Evolutionary conservation across 2,888 invertebrate species (phyloP), one percentile per base, ranked within the genome.

Genomic region (Caprella mutica): DNA sequence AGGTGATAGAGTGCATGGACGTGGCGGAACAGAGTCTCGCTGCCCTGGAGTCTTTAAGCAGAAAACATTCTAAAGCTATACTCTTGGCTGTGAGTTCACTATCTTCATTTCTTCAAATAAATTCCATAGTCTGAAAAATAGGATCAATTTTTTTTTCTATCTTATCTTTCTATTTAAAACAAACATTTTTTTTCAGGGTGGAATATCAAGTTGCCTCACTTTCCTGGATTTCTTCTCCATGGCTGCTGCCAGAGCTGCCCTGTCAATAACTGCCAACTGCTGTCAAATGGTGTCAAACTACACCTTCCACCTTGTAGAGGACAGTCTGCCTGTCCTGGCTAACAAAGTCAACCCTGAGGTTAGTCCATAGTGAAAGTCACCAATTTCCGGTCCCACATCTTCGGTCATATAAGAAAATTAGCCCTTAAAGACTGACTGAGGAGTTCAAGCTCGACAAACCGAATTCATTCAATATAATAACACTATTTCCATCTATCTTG

Each of bases 1-100:
- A 96, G 76, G 88, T 91, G 24, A 98, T 97, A 69, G 96, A 96
- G 68, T 98, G 97, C 73, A 97, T 98, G 91, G 98, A 98, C 75
- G 97, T 98, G 21, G 98, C 98, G 3, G 98, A 98, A 73, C 97
- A 98, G 76, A 90, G 93, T 67, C 79, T 98, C 62, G 93, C 96
- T 5, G 97, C 97, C 2, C 77, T 98, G 40, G 97, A 98, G 72
- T 96, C 96, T 84, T 78, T 98, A 52, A 97, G 96, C 0, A 80
- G 93, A 14, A 79, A 96, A 59, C 98, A 98, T 75, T 91, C 93
- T 69, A 98, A 97, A 76, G 83, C 92, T 40, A 97, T 98, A 67
- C 76, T 98, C 61, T 88, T 90, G 73, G 91, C 92, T 65, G 86
- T 87, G 71, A 77, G 81, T 72, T 50, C 27, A 5, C 4, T 9